A percentile compares a stretch with the other conserved stretches of the same genome.
These are phyloP conservation scores for Glossophaga mutica DNA, from an alignment of 2,797 vertebrate genomes.

Conservation along the genomic window DNA sequence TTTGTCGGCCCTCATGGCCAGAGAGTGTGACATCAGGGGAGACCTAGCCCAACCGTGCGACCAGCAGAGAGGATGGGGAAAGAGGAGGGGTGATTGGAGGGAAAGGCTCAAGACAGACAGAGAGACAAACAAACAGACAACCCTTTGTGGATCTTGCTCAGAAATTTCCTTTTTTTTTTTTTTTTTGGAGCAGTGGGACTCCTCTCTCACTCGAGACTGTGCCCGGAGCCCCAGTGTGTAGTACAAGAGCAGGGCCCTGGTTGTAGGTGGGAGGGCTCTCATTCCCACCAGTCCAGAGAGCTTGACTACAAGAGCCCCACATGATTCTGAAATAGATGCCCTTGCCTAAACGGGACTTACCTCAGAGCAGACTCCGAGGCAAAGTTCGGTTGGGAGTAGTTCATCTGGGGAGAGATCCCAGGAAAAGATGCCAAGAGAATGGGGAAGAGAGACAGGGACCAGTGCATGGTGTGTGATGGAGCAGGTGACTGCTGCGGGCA, in stretches of 20 bases:
- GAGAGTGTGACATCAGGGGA: not conserved
- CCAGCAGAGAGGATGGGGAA: not conserved
- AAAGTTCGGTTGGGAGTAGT: fast-evolving
- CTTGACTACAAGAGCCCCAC: not conserved
- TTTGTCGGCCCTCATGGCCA: not conserved
- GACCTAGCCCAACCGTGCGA: not conserved
- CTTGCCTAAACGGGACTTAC: not conserved
- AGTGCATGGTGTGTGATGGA: fast-evolving
- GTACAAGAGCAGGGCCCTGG: not conserved
- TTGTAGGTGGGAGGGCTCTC: not conserved
- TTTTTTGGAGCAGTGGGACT: not conserved
- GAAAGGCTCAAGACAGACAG: not conserved
- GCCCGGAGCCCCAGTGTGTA: not conserved
- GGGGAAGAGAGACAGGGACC: no score
- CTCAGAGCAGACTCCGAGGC: not conserved
- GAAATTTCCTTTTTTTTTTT: not conserved
- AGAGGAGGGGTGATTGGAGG: not conserved
- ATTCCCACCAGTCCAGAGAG: not conserved
- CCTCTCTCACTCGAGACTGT: not conserved
- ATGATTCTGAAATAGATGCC: not conserved
- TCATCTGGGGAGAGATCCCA: not conserved
- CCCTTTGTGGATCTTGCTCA: not conserved
- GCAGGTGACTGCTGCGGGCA: not conserved
- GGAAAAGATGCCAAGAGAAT: fast-evolving
- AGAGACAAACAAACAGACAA: not conserved